phyloP scores from a whole-genome alignment of 1,140 invertebrate species.

The Drosophila ercepeae region DNA sequence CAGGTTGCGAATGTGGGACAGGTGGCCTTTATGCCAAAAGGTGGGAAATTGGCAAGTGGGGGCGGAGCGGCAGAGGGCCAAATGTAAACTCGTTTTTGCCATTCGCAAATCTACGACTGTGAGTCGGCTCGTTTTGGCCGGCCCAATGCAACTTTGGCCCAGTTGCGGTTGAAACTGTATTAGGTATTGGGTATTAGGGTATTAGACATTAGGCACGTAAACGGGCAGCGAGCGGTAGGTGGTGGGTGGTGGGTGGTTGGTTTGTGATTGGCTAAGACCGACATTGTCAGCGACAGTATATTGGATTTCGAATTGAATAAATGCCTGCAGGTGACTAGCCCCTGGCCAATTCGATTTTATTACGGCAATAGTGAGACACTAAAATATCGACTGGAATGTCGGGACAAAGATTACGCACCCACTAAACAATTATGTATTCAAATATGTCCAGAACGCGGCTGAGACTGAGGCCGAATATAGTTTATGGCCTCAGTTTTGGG shows the following conservation, averaged over 20 bases:
- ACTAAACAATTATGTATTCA: constrained; percentile 66
- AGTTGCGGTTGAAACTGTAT: constrained; percentile 69
- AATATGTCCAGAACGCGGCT: constrained; percentile 37
- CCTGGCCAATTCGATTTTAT: neutral
- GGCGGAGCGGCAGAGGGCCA: constrained; percentile 35
- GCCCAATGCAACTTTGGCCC: constrained; percentile 62
- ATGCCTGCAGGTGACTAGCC: constrained; percentile 3
- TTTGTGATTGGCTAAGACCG: constrained; percentile 28
- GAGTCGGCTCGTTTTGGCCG: constrained; percentile 42
- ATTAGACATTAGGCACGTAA: constrained; percentile 1
- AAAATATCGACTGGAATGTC: constrained; percentile 9
- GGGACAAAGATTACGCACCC: constrained; percentile 47
- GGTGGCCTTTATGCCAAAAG: constrained; percentile 68
- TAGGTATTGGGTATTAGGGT: constrained; percentile 26
- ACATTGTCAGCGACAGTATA: constrained; percentile 3
- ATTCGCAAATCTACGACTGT: constrained; percentile 45
- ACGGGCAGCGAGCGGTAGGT: neutral
- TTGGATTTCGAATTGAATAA: constrained; percentile 40
- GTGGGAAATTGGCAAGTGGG: constrained; percentile 29
- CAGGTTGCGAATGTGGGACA: constrained; percentile 76
- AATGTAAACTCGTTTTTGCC: constrained; percentile 63
- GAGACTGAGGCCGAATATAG: constrained; percentile 54
- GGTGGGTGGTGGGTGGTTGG: too few species aligned
- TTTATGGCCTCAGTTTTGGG: constrained; percentile 53
- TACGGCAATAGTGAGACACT: constrained; percentile 3